Evolutionary conservation across 2,888 invertebrate genomes (phyloP), one percentile per base, ranked within the genome.

Genomic region (Tipula vernalis): DNA sequence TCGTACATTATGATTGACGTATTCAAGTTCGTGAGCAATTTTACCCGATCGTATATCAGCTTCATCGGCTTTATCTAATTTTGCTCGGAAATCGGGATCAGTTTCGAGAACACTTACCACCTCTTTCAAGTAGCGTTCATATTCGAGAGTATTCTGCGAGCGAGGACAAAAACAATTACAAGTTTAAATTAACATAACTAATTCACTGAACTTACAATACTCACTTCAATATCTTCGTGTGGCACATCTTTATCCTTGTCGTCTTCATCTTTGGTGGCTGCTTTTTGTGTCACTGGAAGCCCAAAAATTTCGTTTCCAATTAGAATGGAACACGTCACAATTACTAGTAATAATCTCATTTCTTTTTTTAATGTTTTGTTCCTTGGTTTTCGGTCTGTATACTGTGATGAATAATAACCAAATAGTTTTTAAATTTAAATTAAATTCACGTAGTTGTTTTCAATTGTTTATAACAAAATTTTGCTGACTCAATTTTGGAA

Each of bases 1-100:
- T 88, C 99, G 94, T 0, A 99, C 95, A 89, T 96, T 94, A 90
- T 98, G 98, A 89, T 95, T 95, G 0, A 98, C 98, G 90, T 96
- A 96, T 89, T 98, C 96, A 87, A 99, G 92, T 90, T 98, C 96
- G 88, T 96, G 94, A 0, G 99, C 98, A 88, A 99, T 98, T 91
- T 96, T 96, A 0, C 98, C 98, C 88, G 95, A 95, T 97, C 95
- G 94, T 88, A 98, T 97, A 90, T 98, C 97, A 0, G 94, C 94
- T 90, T 96, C 96, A 41, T 95, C 93, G 0, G 97, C 97, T 88
- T 95, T 95, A 90, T 97, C 96, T 83, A 98, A 91, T 89, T 96
- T 96, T 87, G 95, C 93, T 51, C 95, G 94, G 90, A 98, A 98
- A 8, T 95, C 95, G 0, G 95, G 94, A 92, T 99, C 99, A 88